Evolutionary conservation across 2,888 invertebrate species (phyloP), one percentile per base, ranked within the genome.

Genomic region (Petrolisthes manimaculis): DNA sequence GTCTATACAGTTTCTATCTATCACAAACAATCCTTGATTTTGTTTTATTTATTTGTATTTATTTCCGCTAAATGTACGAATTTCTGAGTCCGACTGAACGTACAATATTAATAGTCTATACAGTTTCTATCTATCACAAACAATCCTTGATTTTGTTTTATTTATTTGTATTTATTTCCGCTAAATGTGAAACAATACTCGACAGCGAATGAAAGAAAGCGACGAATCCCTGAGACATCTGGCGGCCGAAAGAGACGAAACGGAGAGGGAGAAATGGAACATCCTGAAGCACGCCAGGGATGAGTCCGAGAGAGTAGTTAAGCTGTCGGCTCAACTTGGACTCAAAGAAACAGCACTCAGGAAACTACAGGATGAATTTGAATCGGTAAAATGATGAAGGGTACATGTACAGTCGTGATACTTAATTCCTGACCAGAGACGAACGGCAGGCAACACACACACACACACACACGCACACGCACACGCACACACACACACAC

Each of bases 261-360:
- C 96, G 1, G 98, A 98, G 92, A 94, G 97, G 18, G 98, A 98
- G 93, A 95, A 97, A 84, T 97, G 97, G 95, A 97, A 96, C 91
- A 94, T 98, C 89, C 93, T 97, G 86, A 95, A 97, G 92, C 97
- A 97, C 92, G 98, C 97, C 0, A 94, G 97, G 74, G 97, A 98
- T 92, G 97, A 98, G 92, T 96, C 97, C 0, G 97, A 98, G 93
- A 94, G 97, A 89, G 96, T 97, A 53, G 94, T 97, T 90, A 95
- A 96, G 89, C 94, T 98, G 77, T 97, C 97, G 8, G 96, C 97
- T 12, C 97, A 97, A 92, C 95, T 98, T 53, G 97, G 96, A 92
- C 95, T 96, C 75, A 95, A 97, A 92, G 98, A 98, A 92, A 95
- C 96, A 90, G 97, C 97, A 93, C 94, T 98, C 86, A 95, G 96